Conservation (phyloP, 1,140 invertebrate species). For the Drusus annulatus region DNA sequence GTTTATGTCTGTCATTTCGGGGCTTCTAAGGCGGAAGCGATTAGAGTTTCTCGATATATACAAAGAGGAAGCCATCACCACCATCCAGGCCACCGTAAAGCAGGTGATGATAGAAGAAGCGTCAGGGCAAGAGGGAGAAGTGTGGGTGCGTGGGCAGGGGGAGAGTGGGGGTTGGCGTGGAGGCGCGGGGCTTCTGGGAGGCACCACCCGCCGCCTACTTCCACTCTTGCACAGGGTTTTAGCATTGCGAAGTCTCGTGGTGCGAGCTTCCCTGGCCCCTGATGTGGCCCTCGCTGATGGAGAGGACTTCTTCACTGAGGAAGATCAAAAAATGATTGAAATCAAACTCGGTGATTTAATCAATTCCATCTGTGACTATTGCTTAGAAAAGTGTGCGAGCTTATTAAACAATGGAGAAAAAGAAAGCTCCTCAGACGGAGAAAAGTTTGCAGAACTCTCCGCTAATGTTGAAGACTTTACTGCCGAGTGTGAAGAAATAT, state of each 20-base stretch:
- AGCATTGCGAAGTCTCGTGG: conserved; percentile 46
- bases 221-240: conserved; percentile 41
- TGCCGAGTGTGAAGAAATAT: conserved; percentile 82
- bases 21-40: conserved; percentile 87
- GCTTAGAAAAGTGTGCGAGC: conserved; percentile 91
- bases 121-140: conserved; percentile 75
- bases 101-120: conserved; percentile 88
- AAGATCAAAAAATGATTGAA: conserved; percentile 79
- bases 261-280: conserved; percentile 59
- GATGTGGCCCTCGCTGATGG: conserved; percentile 72
- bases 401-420: conserved; percentile 83
- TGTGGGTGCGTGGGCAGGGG: conserved; percentile 78
- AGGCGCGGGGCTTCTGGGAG: conserved; percentile 67
- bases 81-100: conserved; percentile 91
- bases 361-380: conserved; percentile 88
- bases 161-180: conserved; percentile 78
- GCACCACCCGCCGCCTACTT: conserved; percentile 55
- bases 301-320: conserved; percentile 80
- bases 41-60: conserved; percentile 92
- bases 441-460: conserved; percentile 85
- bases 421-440: conserved; percentile 77
- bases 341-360: conserved; percentile 84
- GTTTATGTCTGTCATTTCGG: conserved; percentile 90
- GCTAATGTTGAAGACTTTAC: conserved; percentile 87
- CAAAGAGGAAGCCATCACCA: conserved; percentile 90